Base-by-base conservation (phyloP, 2,888 invertebrate genomes). In the Drosophila picticornis region DNA sequence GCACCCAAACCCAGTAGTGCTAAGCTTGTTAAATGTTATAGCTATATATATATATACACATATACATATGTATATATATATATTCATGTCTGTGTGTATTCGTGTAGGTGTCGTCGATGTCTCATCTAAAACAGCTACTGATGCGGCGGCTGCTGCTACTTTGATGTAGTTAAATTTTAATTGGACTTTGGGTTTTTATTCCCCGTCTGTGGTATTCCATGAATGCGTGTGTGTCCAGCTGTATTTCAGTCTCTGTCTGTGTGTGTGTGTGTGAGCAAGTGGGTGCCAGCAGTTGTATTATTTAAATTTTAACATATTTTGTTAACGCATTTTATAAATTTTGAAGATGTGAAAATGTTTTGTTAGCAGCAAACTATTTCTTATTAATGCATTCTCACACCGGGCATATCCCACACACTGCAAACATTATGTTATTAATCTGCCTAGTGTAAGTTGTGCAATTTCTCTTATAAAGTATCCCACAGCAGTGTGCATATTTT, bases 161-260 rank as follows among this genome's bases (percentile, higher is more conserved):
- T 91, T 90, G 91, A 91, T 91, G 89, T 91, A 87, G 91, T 90
- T 88, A 88, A 90, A 90, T 90, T 90, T 91, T 91, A 91, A 88
- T 91, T 90, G 90, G 90, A 90, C 89, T 90, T 90, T 86, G 79
- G 90, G 80, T 85, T 88, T 88, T 84, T 78, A 73, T 75, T 50
- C 80, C 75, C 79, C 76, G 77, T 81, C 83, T 84, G 81, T 80
- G 87, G 84, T 82, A 90, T 85, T 79, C 75, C 79, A 77, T 76
- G 34, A 75, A 77, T 77, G 79, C 67, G 68, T 58, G 40, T 61
- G 58, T 55, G 16, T 61, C 19, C n/a, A 43, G 64, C 51, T 48
- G 7, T 32, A 4, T 55, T 3, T 48, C 19, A 46, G 29, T 51
- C 40, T 52, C 27, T 40, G 16, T 48, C 16, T 27, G 38, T 67